A percentile compares a stretch with the other conserved stretches of the same genome.
Conservation (phyloP, 2,113 vertebrate species). For the Nothobranchius furzeri region DNA sequence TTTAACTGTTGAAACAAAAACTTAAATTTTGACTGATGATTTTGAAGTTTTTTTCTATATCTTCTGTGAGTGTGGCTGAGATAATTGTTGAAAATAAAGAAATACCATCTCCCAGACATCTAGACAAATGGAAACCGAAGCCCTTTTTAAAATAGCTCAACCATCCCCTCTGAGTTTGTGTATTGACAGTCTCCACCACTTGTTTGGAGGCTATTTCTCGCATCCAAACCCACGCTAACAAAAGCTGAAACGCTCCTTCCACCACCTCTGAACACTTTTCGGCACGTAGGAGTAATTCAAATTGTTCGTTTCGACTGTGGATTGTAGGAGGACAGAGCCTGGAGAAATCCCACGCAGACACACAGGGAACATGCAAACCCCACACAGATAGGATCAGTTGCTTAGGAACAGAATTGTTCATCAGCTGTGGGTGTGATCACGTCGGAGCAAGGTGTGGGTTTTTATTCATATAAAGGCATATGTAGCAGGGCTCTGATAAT, state of each 20-base stretch:
- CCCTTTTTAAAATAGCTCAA: not conserved
- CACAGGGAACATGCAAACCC: slow-evolving; percentile 53
- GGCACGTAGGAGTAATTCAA: slow-evolving; percentile 31
- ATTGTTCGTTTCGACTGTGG: slow-evolving; percentile 43
- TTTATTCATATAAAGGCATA: slow-evolving; percentile 45
- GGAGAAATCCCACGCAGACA: slow-evolving; percentile 55
- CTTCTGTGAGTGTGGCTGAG: no score
- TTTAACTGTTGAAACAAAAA: no score
- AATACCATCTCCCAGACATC: not conserved
- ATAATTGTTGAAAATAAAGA: not conserved
- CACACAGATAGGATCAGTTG: slow-evolving; percentile 57
- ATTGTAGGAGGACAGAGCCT: slow-evolving; percentile 49
- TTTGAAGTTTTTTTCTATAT: no score
- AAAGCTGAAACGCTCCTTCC: slow-evolving; percentile 23
- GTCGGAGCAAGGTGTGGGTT: slow-evolving; percentile 54
- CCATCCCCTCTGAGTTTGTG: slow-evolving; percentile 1
- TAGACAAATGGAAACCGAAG: not conserved
- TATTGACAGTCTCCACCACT: not conserved
- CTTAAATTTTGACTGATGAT: no score
- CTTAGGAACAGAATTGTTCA: slow-evolving; percentile 70
- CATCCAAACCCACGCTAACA: slow-evolving; percentile 5
- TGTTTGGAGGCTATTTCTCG: not conserved
- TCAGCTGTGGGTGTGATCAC: slow-evolving; percentile 57
- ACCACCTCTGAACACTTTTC: slow-evolving; percentile 32
- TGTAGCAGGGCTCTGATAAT: slow-evolving; percentile 27